Evolutionary conservation across 37 sponge, comb jelly and placozoan genomes (phyloP).

Genomic region (Aphrocallistes beatrix): DNA sequence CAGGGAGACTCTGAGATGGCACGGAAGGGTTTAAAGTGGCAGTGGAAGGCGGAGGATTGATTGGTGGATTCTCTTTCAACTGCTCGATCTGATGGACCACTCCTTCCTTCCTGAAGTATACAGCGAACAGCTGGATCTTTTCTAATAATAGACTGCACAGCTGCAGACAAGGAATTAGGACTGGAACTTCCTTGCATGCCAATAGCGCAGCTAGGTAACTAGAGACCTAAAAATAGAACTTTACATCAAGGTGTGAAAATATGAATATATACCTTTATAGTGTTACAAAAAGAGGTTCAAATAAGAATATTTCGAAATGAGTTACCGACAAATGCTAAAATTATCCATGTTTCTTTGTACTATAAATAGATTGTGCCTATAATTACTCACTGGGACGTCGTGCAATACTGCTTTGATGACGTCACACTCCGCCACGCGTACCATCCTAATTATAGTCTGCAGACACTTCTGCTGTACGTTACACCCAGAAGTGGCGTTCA

Average conservation of each 20-base stretch:
- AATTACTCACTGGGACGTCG: neutral
- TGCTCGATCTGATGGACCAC: neutral
- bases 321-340: no score
- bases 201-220: neutral
- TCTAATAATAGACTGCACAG: neutral
- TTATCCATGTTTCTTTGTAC: no score
- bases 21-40: neutral
- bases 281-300: no score
- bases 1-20: neutral
- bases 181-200: neutral
- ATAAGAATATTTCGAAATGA: no score
- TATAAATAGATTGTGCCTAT: no score
- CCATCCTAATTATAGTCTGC: slow-evolving; percentile 51
- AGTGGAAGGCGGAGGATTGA: neutral
- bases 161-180: neutral
- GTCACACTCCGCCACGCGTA: slow-evolving; percentile 13
- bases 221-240: neutral
- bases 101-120: slow-evolving; percentile 1
- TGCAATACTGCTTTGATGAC: neutral
- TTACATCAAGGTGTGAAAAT: no score
- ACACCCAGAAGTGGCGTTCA: slow-evolving; percentile 31
- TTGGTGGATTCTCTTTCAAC: neutral
- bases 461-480: slow-evolving; percentile 64
- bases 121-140: neutral
- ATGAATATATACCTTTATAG: no score